These are phyloP conservation scores for Cantharis flavilabris DNA, from an alignment of 2,888 invertebrate species.

Conservation along the genomic window DNA sequence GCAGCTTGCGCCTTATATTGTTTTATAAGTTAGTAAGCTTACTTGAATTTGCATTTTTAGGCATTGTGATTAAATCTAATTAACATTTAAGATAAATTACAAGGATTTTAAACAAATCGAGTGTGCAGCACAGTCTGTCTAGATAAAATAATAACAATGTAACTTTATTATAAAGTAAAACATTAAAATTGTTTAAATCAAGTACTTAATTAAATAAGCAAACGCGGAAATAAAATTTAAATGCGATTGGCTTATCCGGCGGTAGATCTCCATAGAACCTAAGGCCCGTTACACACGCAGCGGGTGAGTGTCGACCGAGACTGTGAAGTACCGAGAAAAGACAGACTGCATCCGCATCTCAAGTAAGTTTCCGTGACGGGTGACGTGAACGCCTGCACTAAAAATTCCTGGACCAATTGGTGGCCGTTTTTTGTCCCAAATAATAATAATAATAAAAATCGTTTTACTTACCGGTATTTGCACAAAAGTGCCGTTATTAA, in stretches of 20 bases:
- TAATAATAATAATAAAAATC: no score
- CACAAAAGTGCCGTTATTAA: conserved; percentile 84
- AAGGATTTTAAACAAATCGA: not conserved
- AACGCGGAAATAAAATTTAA: not conserved
- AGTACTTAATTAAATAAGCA: not conserved
- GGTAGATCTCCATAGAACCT: not conserved
- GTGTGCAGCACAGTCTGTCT: not conserved
- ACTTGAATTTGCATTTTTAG: not conserved
- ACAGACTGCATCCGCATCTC: no score
- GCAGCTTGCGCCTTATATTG: not conserved
- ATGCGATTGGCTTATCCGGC: not conserved
- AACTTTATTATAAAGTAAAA: not conserved
- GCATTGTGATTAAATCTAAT: not conserved
- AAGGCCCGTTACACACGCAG: no score
- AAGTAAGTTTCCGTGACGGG: no score
- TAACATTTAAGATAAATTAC: not conserved
- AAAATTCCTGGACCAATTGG: no score
- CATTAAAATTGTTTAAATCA: not conserved
- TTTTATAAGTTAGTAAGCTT: not conserved
- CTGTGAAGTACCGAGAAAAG: no score
- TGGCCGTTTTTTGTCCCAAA: no score
- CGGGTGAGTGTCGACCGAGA: no score
- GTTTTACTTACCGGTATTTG: conserved; percentile 83
- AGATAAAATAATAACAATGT: not conserved
- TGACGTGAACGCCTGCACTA: no score